A percentile compares a stretch with the other conserved stretches of the same genome.
Evolutionary conservation across 1,140 invertebrate species (phyloP).

Genomic region (Dinoponera quadriceps): DNA sequence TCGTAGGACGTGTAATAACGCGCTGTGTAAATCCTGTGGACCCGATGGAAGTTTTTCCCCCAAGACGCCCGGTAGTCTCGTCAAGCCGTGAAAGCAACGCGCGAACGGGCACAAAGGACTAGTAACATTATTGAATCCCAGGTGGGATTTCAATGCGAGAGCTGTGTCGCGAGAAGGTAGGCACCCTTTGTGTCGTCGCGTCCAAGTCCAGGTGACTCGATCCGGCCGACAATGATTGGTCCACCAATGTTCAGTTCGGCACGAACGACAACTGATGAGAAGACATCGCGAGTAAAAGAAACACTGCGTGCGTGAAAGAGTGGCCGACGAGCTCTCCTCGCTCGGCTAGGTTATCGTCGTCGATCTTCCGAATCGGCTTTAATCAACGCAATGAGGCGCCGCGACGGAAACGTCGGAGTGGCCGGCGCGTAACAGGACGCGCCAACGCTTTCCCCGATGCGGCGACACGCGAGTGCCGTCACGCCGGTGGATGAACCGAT

Average conservation of each 20-base stretch:
- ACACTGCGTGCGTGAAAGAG: too few relatives aligned
- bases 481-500: slow-evolving; percentile 33
- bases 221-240: slow-evolving; percentile 1
- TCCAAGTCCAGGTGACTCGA: background rate
- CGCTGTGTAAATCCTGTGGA: background rate
- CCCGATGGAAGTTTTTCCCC: background rate
- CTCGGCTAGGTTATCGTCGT: too few relatives aligned
- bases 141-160: background rate
- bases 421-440: slow-evolving; percentile 12
- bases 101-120: slow-evolving; percentile 6
- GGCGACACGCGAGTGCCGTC: background rate
- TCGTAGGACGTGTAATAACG: slow-evolving; percentile 3
- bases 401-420: background rate
- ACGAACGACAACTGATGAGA: background rate
- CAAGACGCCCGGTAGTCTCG: background rate
- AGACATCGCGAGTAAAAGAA: background rate
- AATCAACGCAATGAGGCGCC: slow-evolving; percentile 22
- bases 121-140: slow-evolving; percentile 19
- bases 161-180: background rate
- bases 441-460: background rate
- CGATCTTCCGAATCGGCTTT: background rate
- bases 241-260: background rate
- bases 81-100: background rate
- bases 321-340: too few relatives aligned
- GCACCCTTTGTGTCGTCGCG: background rate